Evolutionary conservation across 1,140 invertebrate genomes (phyloP).

Genomic region (Lepidurus packardi): DNA sequence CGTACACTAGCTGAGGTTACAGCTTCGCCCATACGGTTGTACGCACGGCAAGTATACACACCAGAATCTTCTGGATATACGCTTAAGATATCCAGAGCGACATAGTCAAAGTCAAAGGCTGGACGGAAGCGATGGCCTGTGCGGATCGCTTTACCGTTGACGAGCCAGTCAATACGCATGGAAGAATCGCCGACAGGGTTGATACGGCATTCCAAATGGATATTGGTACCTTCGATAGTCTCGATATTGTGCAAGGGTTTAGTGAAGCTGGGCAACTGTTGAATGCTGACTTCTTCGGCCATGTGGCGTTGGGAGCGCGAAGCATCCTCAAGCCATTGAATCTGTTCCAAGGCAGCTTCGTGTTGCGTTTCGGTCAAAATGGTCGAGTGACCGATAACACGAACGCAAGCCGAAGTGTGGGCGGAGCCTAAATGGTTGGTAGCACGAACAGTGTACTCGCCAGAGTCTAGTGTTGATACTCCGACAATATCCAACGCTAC

Average conservation of each 20-base stretch:
- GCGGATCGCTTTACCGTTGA: constrained; percentile 71
- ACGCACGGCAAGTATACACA: constrained; percentile 86
- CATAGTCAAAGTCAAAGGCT: constrained; percentile 95
- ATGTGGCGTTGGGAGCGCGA: constrained; percentile 52
- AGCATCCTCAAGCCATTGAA: constrained; percentile 87
- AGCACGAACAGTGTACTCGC: constrained; percentile 85
- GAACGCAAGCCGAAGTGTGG: constrained; percentile 81
- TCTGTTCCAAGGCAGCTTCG: constrained; percentile 88
- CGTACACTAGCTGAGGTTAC: constrained; percentile 72
- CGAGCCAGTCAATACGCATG: constrained; percentile 96
- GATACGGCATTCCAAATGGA: constrained; percentile 85
- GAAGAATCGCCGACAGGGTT: constrained; percentile 89
- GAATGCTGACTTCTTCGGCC: constrained; percentile 54
- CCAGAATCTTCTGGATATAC: constrained; percentile 96
- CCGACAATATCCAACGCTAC: constrained; percentile 86
- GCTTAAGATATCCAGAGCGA: constrained; percentile 88
- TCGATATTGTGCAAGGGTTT: constrained; percentile 82
- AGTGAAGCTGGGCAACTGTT: constrained; percentile 79
- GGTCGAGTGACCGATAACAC: constrained; percentile 72
- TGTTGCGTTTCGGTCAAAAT: constrained; percentile 91
- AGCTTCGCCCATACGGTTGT: constrained; percentile 87
- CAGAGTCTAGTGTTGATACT: constrained; percentile 78
- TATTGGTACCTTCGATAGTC: constrained; percentile 83
- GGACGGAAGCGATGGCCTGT: constrained; percentile 87
- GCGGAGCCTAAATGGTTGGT: constrained; percentile 88